Base-by-base conservation (phyloP, 2,113 vertebrate species). In the Heterochromis multidens region DNA sequence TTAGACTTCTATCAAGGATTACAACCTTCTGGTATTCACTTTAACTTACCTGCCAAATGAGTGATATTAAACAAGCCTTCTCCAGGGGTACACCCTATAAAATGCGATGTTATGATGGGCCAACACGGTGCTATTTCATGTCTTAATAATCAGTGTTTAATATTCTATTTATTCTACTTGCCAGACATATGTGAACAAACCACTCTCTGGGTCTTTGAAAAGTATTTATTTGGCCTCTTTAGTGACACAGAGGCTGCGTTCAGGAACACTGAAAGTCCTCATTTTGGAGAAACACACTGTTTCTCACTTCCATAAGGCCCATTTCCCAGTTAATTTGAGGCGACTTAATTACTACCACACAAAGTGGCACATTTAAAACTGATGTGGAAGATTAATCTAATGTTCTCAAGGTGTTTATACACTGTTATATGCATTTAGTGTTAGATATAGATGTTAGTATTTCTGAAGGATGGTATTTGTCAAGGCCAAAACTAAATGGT, bases 71-170 rank as follows among this genome's bases (percentile, higher is more conserved):
- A 80, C 7, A 60, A 84, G 77, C 79, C 72, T 89, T 61, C 43
- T 93, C 82, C 84, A 89, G 89, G 88, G 84, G 85, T 82, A 46
- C 65, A 72, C 43, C 86, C 81, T 80, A 40, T 80, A 80, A 70
- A 87, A 91, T 84, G 88, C 90, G 92, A 93, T 79, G 89, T 89
- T 91, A 90, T 78, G 63, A 88, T 21, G 54, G 83, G 84, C 87
- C 88, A 88, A 88, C 58, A 90, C 13, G 93, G 95, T 95, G 95
- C 95, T 93, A 91, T 94, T 80, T 91, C 27, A 91, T 87, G 86
- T 89, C 84, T 90, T 92, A 82, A 84, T 82, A 60, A 89, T 85
- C 31, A 16, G 65, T 88, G 63, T 89, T 90, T 79, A 81, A 85
- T 62, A 40, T 84, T 61, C 43, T 91, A 87, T 84, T 93, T 92